Base-by-base conservation (phyloP, 1,140 invertebrate species). In the Dolichoris vasculosae region DNA sequence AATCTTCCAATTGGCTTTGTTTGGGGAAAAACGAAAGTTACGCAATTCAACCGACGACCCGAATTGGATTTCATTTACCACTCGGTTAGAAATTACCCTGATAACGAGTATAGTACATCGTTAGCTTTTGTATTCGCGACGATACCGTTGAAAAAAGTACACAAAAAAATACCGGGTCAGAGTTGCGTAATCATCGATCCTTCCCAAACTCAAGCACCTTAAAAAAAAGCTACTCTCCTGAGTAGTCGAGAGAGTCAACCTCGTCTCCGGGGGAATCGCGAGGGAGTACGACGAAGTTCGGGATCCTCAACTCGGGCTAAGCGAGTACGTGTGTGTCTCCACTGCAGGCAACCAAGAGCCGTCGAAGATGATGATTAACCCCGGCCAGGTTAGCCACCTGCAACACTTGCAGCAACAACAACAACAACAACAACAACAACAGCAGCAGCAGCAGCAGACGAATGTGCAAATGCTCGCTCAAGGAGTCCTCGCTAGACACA, bases 401-500 rank as follows among this genome's bases (percentile, higher is more conserved):
- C 82, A 84, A 3, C 82, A 84, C 11, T 26, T 64, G 46, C 82
- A 84, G 9, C 59, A 63, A 26, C 82, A 67, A 6, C 82, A 83
- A 11, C 84, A 81, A 23, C 84, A 80, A 30, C 92, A 92, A 64
- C 91, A 88, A 89, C 91, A 91, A 86, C 87, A 89, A 69, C 90
- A 89, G 46, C 92, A 93, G 48, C 90, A 92, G 83, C 90, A 92
- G 88, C 92, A 92, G 91, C 92, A 91, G 75, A 91, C 92, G 69
- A 91, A 90, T 46, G 91, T 92, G 79, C 92, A 93, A 78, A 87
- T 92, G 87, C 87, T 92, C 76, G 86, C 92, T 32, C 92, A 93
- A 75, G 91, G 91, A 55, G 89, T 90, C 78, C 87, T 92, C 8
- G 90, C 91, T 43, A 89, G 78, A 23, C 87, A 88, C 40, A 90